Percentiles rank a stretch among this genome's conserved stretches.
These are phyloP conservation scores for Hippopotamyrus pictus DNA, from an alignment of 2,797 vertebrate genomes.

Conservation along the genomic window DNA sequence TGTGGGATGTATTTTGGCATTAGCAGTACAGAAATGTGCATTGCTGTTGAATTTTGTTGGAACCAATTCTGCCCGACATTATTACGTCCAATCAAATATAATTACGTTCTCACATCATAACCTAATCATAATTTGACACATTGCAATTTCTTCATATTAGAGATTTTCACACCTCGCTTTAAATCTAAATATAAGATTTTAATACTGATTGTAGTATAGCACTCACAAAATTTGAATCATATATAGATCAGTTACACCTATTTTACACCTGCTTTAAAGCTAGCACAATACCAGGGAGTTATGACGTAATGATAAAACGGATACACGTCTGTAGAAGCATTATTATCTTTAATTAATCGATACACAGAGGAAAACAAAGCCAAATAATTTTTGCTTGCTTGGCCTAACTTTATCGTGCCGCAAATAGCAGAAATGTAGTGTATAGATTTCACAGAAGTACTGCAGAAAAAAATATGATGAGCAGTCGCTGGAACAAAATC, in stretches of 20 bases:
- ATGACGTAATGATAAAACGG: background rate
- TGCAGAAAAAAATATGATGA: background rate
- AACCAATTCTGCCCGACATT: background rate
- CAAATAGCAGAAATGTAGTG: background rate
- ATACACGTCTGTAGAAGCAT: background rate
- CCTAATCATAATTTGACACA: background rate
- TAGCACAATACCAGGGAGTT: background rate
- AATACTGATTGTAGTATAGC: background rate
- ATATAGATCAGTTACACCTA: background rate
- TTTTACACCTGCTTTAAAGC: background rate
- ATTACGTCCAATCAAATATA: background rate
- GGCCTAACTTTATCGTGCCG: background rate
- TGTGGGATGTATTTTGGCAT: background rate
- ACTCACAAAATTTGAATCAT: background rate
- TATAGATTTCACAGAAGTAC: background rate
- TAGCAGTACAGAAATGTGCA: background rate
- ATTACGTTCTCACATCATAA: background rate
- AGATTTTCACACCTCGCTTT: background rate
- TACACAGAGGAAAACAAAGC: background rate
- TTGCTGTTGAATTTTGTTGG: background rate
- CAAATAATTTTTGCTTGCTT: background rate
- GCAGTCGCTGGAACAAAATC: constrained; percentile 6
- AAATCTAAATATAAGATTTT: background rate
- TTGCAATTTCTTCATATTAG: background rate
- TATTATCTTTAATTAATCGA: background rate